Evolutionary conservation across 2,888 invertebrate genomes (phyloP), one percentile per base, ranked within the genome.

Genomic region (Brachyptera risi): DNA sequence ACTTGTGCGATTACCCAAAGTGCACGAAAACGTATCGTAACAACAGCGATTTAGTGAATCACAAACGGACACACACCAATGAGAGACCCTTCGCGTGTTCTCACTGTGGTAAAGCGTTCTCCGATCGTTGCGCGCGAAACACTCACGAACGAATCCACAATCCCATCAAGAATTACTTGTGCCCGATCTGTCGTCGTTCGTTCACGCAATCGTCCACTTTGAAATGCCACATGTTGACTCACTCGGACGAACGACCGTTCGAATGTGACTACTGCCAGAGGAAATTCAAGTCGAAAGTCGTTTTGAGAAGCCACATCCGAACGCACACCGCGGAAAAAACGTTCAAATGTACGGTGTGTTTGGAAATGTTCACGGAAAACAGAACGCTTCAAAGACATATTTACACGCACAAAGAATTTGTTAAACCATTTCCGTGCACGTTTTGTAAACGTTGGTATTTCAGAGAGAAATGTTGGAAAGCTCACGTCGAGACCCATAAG

Each of bases 391-490:
- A 7, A 5, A 17, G 42, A 3, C 42, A 42, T 21, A 21, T 19
- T 5, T 42, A 42, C 19, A 42, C 42, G 15, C 42, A 42, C 42
- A 42, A 42, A n/a, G 42, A 9, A 9, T n/a, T n/a, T n/a, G n/a
- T n/a, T n/a, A 42, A 42, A 21, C 42, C 42, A 21, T 42, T 42
- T 21, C 42, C 42, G 42, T 42, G 42, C 42, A 19, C 42, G 42
- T 42, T 42, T 21, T 42, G 42, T 21, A 42, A 42, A 21, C 42
- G 42, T n/a, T 42, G 42, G 42, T 42, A 42, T 9, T 42, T 42
- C 42, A 17, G 42, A 2, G 13, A n/a, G 42, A 21, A 42, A 2
- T 2, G 42, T 5, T 42, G 21, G 19, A 2, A 13, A 9, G 17
- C 42, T 15, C 42, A 42, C 42, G 19, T 42, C 19, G 42, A 9